Conservation (phyloP, 2,888 invertebrate genomes). For the Mesorhabditis spiculigera region DNA sequence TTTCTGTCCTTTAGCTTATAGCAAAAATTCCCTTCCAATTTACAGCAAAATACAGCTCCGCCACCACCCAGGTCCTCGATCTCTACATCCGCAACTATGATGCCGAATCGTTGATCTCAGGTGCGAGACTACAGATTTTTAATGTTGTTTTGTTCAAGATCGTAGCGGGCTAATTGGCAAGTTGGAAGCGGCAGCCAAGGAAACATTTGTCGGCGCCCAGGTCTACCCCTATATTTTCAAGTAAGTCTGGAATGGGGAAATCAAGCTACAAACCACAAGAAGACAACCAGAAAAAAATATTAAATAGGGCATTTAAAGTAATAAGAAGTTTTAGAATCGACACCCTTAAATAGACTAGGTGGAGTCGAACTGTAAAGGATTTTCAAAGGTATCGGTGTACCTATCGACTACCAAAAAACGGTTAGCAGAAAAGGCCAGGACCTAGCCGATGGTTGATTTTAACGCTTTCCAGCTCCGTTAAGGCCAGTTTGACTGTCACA, state of each 20-base stretch:
- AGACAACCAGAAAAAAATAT: too few relatives aligned
- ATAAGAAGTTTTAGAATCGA: too few relatives aligned
- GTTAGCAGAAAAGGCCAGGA: too few relatives aligned
- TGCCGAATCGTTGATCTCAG: not conserved
- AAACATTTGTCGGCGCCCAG: constrained; percentile 45
- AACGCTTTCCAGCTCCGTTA: too few relatives aligned
- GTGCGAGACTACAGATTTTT: not conserved
- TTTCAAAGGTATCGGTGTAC: too few relatives aligned
- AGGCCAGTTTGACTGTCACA: too few relatives aligned
- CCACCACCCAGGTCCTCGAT: constrained; percentile 8
- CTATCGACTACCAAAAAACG: too few relatives aligned
- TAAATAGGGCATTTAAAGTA: too few relatives aligned
- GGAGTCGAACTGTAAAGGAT: too few relatives aligned
- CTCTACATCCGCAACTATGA: not conserved
- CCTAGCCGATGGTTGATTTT: too few relatives aligned
- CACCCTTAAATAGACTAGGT: too few relatives aligned
- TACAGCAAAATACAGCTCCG: constrained; percentile 30
- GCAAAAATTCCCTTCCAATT: not conserved
- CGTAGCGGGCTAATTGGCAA: constrained; percentile 6
- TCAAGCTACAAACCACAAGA: too few relatives aligned
- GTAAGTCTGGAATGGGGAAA: not conserved
- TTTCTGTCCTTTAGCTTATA: not conserved
- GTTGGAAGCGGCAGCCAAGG: constrained; percentile 40
- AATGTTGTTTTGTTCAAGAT: not conserved
- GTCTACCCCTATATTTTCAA: constrained; percentile 54